Percentiles rank a stretch among this genome's conserved stretches.
These are phyloP conservation scores for Dryadula phaetusa DNA, from an alignment of 2,888 invertebrate genomes.

Conservation along the genomic window DNA sequence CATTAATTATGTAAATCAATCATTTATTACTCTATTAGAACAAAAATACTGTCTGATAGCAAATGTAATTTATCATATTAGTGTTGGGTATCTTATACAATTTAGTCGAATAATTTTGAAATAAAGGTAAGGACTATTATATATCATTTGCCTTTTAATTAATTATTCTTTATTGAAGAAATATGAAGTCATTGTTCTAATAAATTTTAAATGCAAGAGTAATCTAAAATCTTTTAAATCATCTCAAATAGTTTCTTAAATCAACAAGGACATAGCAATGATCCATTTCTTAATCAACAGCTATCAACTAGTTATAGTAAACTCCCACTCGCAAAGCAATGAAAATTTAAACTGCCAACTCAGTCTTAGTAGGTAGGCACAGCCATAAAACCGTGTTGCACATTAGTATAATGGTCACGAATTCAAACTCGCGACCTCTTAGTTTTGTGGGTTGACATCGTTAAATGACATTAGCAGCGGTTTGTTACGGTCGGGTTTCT, in stretches of 20 bases:
- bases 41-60: background rate
- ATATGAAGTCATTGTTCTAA: background rate
- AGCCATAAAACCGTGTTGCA: conserved; percentile 15
- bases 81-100: no score
- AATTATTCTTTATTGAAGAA: background rate
- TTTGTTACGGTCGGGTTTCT: conserved; percentile 10
- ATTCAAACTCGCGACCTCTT: conserved; percentile 30
- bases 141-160: background rate
- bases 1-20: conserved; percentile 18
- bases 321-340: conserved; percentile 9
- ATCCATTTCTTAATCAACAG: conserved; percentile 5
- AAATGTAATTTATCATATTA: background rate
- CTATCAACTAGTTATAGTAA: background rate
- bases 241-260: background rate
- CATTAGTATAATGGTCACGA: conserved; percentile 39
- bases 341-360: conserved; percentile 2
- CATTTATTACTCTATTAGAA: conserved; percentile 7
- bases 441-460: conserved; percentile 24
- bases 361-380: background rate
- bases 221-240: background rate
- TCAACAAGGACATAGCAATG: background rate
- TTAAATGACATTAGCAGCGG: conserved; percentile 14
- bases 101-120: background rate
- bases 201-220: background rate
- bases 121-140: no score